These are phyloP conservation scores for Heptranchias perlo DNA, from an alignment of 2,113 vertebrate genomes.

Conservation along the genomic window DNA sequence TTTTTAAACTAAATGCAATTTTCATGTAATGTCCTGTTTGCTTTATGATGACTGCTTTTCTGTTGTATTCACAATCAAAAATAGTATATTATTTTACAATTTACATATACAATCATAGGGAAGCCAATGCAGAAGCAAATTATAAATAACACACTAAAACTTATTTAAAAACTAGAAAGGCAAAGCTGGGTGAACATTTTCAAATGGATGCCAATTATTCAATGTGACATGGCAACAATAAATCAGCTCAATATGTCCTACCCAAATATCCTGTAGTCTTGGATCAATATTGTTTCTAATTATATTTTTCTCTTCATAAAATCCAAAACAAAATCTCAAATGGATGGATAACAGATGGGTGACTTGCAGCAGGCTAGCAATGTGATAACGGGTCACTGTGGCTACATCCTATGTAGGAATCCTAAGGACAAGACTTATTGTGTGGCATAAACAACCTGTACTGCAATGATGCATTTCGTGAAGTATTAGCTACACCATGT, in stretches of 20 bases:
- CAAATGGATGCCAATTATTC: neutral
- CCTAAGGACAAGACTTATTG: neutral
- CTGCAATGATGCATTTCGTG: neutral
- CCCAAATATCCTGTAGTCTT: neutral
- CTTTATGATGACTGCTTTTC: neutral
- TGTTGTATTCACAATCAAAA: neutral
- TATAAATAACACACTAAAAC: neutral
- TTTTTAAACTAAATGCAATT: neutral
- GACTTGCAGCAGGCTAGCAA: neutral
- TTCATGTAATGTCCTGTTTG: neutral
- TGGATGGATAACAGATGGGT: neutral
- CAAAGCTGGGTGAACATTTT: neutral
- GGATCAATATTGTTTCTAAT: neutral
- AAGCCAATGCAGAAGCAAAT: neutral
- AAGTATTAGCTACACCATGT: neutral
- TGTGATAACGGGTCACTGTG: neutral
- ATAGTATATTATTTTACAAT: neutral
- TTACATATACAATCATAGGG: neutral
- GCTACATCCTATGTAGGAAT: neutral
- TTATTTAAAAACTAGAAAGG: conserved; percentile 5
- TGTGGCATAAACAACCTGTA: neutral
- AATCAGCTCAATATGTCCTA: neutral
- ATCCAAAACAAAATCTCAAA: neutral
- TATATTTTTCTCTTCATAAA: conserved; percentile 6
- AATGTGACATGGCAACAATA: neutral